Conservation (phyloP, 2,797 vertebrate species). For the Brachymystax lenok region DNA sequence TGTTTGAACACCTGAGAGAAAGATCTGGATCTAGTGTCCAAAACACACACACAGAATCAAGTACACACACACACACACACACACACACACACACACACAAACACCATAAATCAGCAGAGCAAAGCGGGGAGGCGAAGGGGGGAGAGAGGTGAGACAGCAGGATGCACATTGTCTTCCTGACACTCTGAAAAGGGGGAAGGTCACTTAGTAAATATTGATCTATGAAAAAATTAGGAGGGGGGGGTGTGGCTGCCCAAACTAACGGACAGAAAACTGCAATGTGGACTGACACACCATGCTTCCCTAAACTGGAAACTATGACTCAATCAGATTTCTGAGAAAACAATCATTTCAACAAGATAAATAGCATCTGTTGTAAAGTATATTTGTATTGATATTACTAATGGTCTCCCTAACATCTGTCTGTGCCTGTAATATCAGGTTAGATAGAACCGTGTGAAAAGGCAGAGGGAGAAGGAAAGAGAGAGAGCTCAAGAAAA, state of each 20-base stretch:
- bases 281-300: slow-evolving; percentile 40
- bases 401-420: not conserved
- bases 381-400: not conserved
- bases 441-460: not conserved
- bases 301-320: slow-evolving; percentile 51
- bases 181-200: slow-evolving; percentile 75
- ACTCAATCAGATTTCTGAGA: slow-evolving; percentile 47
- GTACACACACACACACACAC: slow-evolving; percentile 40
- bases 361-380: not conserved
- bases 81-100: slow-evolving; percentile 17
- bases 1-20: slow-evolving; percentile 57
- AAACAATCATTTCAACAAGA: not conserved
- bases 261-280: slow-evolving; percentile 54
- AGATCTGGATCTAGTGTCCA: slow-evolving; percentile 43
- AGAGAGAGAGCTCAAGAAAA: slow-evolving; percentile 28
- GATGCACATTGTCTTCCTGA: slow-evolving; percentile 86
- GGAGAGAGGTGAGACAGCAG: slow-evolving; percentile 67
- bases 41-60: slow-evolving; percentile 65
- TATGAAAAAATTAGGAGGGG: slow-evolving; percentile 53
- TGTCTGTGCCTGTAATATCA: not conserved
- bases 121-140: slow-evolving; percentile 59
- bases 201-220: slow-evolving; percentile 83
- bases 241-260: slow-evolving; percentile 52
- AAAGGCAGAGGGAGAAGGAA: slow-evolving; percentile 39
- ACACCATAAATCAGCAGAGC: slow-evolving; percentile 18